Percentiles rank a stretch among this genome's conserved stretches.
Conservation (phyloP, 2,113 vertebrate genomes). For the Microtus montanus region DNA sequence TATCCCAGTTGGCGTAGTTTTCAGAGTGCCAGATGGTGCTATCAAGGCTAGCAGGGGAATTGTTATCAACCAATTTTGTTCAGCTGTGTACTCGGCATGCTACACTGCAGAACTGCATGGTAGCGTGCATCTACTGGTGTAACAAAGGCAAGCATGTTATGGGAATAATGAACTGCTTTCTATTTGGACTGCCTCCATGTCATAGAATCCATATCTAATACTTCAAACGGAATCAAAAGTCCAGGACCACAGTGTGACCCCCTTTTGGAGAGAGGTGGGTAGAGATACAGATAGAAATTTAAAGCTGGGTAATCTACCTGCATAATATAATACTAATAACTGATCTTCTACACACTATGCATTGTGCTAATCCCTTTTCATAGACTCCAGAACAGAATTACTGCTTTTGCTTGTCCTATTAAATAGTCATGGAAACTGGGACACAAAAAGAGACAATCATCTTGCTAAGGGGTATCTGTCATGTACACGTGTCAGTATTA, state of each 20-base stretch:
- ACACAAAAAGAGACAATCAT: not conserved
- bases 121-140: fast-evolving
- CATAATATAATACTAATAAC: not conserved
- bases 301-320: not conserved
- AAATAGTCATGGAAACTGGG: not conserved
- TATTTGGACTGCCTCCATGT: not conserved
- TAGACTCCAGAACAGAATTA: not conserved
- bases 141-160: not conserved
- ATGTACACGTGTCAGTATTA: not conserved
- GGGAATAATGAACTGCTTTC: not conserved
- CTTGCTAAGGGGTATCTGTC: not conserved
- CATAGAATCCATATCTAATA: not conserved
- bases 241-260: not conserved
- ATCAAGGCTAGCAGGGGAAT: not conserved
- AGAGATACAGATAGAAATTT: not conserved
- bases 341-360: not conserved
- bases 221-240: not conserved
- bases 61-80: not conserved
- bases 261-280: not conserved
- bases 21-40: not conserved
- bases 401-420: not conserved
- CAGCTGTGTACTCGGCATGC: not conserved
- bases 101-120: not conserved
- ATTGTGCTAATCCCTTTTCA: not conserved
- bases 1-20: not conserved